Evolutionary conservation across 2,888 invertebrate genomes (phyloP), one percentile per base, ranked within the genome.

Genomic region (Aelia acuminata): DNA sequence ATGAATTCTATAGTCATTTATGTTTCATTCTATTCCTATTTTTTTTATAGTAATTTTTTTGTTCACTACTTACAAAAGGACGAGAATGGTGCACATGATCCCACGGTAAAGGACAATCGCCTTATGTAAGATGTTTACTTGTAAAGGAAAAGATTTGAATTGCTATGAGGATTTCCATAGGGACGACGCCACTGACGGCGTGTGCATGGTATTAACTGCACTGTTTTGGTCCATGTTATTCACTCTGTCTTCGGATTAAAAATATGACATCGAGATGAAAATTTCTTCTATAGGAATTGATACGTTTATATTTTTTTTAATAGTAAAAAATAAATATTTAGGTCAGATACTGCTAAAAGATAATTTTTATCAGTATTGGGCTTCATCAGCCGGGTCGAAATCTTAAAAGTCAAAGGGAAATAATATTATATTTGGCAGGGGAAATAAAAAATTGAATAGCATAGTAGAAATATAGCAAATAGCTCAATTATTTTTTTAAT

Each of bases 111-210:
- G 39, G 39, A 31, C 75, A 3, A 39, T 75, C 7, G 7, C 35
- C 3, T 75, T 75, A n/a, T 22, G 10, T 75, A 75, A 75, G 75
- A 0, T 75, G 75, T 75, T 75, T 75, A 75, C 75, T 43, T 22
- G 39, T 8, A 75, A 26, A 43, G 35, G 75, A 20, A 39, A 75
- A 75, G 22, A 75, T 39, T 75, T 75, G 75, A 75, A 75, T 75
- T 43, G 35, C 75, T 75, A 43, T 43, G 75, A 39, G 35, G 11
- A 75, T 75, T 75, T 39, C 75, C 75, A 75, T 75, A 75, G 22
- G 0, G 43, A 75, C 20, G 39, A 75, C 75, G 75, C 43, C 43
- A 75, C 8, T 13, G 39, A 3, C 43, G 1, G 3, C 20, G 22
- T 31, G 63, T 63, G 70, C 75, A 75, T 75, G 39, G 35, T 22